Conservation (phyloP, 2,888 invertebrate genomes). For the Eilema depressum region DNA sequence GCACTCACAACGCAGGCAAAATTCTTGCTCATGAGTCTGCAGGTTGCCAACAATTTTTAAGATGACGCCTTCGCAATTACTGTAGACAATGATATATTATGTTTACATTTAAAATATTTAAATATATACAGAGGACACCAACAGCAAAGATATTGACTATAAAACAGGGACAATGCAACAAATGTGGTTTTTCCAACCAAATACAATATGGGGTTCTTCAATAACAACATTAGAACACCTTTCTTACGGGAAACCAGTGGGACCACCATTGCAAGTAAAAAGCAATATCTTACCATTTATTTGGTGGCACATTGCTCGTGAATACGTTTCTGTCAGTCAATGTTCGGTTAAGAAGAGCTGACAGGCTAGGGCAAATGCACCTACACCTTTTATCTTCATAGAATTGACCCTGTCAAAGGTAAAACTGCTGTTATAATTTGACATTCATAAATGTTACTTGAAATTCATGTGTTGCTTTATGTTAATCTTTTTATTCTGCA, state of each 20-base stretch:
- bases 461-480: no score
- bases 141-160: neutral
- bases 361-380: slow-evolving; percentile 92
- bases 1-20: slow-evolving; percentile 96
- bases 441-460: neutral
- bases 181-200: no score
- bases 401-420: slow-evolving; percentile 37
- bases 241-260: no score
- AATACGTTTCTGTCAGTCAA: slow-evolving; percentile 88
- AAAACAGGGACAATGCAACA: no score
- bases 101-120: neutral
- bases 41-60: slow-evolving; percentile 89
- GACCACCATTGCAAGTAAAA: no score
- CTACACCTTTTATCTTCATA: slow-evolving; percentile 94
- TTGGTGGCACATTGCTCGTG: slow-evolving; percentile 91
- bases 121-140: neutral
- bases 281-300: slow-evolving; percentile 87
- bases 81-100: slow-evolving; percentile 65
- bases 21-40: slow-evolving; percentile 91
- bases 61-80: slow-evolving; percentile 93
- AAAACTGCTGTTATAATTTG: neutral
- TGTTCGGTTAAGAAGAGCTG: slow-evolving; percentile 87
- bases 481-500: no score
- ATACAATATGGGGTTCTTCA: no score
- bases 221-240: no score